phyloP scores from a whole-genome alignment of 2,888 invertebrate species.

The Caenorhabditis sp. region DNA sequence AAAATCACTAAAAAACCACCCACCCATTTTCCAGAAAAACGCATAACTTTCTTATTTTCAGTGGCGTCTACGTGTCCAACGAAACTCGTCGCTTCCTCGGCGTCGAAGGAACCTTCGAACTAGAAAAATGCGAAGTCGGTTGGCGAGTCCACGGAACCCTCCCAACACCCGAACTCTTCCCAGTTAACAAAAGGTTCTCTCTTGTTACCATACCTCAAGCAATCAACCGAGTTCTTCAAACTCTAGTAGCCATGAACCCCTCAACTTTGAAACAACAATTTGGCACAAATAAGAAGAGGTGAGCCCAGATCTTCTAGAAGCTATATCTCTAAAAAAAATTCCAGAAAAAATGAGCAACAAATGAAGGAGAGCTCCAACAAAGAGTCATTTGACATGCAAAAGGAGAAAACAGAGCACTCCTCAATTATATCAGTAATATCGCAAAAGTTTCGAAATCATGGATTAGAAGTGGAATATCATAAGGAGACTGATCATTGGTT shows the following conservation, averaged over 20 bases:
- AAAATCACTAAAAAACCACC: neutral
- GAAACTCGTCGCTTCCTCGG: constrained; percentile 47
- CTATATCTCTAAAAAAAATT: too few species aligned
- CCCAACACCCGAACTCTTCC: constrained; percentile 39
- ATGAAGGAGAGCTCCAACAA: constrained; percentile 6
- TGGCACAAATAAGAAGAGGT: constrained; percentile 42
- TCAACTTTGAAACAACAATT: constrained; percentile 18
- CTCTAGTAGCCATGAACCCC: constrained; percentile 43
- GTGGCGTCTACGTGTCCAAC: constrained; percentile 55
- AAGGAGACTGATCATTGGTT: constrained; percentile 69
- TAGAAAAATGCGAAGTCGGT: constrained; percentile 39
- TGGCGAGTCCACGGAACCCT: constrained; percentile 35
- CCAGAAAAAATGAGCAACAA: constrained; percentile 6
- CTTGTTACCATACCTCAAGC: constrained; percentile 68
- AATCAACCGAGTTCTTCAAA: constrained; percentile 63
- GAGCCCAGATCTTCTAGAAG: neutral
- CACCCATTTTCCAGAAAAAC: neutral
- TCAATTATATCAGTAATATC: constrained; percentile 25
- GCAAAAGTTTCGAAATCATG: constrained; percentile 25
- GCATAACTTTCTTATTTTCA: constrained; percentile 9
- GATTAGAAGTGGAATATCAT: constrained; percentile 54
- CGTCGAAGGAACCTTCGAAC: constrained; percentile 24
- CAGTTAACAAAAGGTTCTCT: constrained; percentile 61
- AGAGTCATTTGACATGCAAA: constrained; percentile 25
- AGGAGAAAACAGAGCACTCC: constrained; percentile 20